These are phyloP conservation scores for Uromys caudimaculatus DNA, from an alignment of 2,797 vertebrate species.

Conservation along the genomic window DNA sequence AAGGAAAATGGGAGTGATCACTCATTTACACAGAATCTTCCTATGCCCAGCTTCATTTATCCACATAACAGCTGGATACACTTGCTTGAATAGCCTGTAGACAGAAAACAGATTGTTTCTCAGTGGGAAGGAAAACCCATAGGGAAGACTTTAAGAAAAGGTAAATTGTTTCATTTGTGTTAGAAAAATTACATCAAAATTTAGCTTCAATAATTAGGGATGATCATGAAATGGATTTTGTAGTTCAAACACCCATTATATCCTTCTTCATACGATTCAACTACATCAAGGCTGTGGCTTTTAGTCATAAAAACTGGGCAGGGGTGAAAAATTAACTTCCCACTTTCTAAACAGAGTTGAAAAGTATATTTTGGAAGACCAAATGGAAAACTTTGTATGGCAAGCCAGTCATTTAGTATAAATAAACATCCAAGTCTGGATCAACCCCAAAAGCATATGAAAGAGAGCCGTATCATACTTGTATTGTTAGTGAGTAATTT, in stretches of 20 bases:
- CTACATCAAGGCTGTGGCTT: slow-evolving; percentile 9
- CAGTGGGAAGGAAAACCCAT: slow-evolving; percentile 51
- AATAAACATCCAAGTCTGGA: slow-evolving; percentile 6
- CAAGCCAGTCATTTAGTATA: slow-evolving; percentile 49
- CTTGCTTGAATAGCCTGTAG: slow-evolving; percentile 46
- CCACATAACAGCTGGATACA: slow-evolving; percentile 53
- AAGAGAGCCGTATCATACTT: neutral
- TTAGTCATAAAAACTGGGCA: neutral
- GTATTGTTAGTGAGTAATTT: slow-evolving; percentile 36
- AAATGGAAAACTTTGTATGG: slow-evolving; percentile 30
- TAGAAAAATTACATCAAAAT: slow-evolving; percentile 51
- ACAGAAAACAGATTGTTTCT: slow-evolving; percentile 59
- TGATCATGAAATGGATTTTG: slow-evolving; percentile 37
- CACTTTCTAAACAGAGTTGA: slow-evolving; percentile 36
- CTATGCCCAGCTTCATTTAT: neutral
- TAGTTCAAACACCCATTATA: slow-evolving; percentile 37
- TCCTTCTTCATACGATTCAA: slow-evolving; percentile 22
- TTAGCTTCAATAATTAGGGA: slow-evolving; percentile 44
- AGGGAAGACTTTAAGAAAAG: slow-evolving; percentile 50
- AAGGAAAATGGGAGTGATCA: slow-evolving; percentile 9
- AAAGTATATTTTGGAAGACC: slow-evolving; percentile 38
- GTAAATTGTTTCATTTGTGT: slow-evolving; percentile 57
- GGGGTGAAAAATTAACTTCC: neutral
- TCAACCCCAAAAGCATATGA: slow-evolving; percentile 35
- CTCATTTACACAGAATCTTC: slow-evolving; percentile 5